Evolutionary conservation across 35 echinoderm and acorn worm genomes (phyloP).

Genomic region (Heliocidaris erythrogramma): DNA sequence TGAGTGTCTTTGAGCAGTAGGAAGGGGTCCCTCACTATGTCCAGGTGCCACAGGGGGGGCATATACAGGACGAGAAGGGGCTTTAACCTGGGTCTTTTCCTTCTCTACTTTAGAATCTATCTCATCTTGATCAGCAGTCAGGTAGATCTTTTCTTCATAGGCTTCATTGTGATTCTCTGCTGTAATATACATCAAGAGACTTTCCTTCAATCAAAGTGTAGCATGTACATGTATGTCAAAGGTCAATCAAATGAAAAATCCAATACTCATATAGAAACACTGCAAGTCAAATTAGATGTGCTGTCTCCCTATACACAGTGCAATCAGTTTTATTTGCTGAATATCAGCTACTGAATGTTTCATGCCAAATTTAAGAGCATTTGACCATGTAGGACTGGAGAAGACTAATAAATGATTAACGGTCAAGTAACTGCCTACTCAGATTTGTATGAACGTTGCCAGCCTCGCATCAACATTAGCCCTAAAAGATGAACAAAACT

Average conservation of each 20-base stretch:
- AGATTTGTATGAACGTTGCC: no score
- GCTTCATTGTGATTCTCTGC: constrained; percentile 30
- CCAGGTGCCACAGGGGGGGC: not conserved
- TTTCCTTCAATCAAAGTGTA: not conserved
- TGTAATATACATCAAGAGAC: not conserved
- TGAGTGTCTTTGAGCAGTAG: not conserved
- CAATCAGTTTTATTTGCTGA: not conserved
- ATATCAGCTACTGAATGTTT: not conserved
- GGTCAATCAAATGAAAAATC: not conserved
- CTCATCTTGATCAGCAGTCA: not conserved
- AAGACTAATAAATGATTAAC: no score
- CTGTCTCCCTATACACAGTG: not conserved
- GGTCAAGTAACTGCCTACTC: no score
- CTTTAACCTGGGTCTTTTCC: not conserved
- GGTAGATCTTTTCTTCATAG: constrained; percentile 22
- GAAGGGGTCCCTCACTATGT: not conserved
- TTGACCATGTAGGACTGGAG: no score
- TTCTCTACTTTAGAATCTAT: not conserved
- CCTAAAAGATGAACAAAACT: no score
- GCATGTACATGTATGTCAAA: not conserved
- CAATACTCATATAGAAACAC: not conserved
- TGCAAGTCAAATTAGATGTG: not conserved
- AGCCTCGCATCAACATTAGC: no score
- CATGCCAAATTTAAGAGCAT: not conserved
- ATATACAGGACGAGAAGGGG: not conserved